Conservation (phyloP, 2,797 vertebrate genomes). For the Labeo calbasu region DNA sequence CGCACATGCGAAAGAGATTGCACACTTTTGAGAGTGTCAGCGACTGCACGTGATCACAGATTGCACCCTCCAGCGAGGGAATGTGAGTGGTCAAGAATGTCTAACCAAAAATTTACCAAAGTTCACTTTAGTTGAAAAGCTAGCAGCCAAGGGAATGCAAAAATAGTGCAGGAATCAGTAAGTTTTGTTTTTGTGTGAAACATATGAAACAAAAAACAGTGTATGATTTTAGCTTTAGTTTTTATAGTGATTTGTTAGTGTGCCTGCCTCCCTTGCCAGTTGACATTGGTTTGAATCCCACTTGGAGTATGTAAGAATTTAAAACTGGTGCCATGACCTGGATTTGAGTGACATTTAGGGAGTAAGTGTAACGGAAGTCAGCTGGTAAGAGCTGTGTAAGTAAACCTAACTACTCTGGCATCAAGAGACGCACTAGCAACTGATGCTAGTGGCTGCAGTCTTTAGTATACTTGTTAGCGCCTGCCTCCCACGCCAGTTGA, state of each 20-base stretch:
- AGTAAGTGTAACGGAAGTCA: neutral
- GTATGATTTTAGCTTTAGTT: neutral
- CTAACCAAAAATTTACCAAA: neutral
- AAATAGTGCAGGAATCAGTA: slow-evolving; percentile 26
- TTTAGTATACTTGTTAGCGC: neutral
- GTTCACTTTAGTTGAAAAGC: slow-evolving; percentile 33
- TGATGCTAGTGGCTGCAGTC: neutral
- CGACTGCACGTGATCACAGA: no score
- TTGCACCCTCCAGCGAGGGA: neutral
- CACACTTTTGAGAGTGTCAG: no score
- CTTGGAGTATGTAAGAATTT: neutral
- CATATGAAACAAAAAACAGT: slow-evolving; percentile 10
- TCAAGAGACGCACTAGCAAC: neutral
- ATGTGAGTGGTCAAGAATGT: neutral
- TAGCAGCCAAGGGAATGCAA: slow-evolving; percentile 21
- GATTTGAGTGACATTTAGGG: neutral
- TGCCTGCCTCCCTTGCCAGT: neutral
- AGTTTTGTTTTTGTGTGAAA: slow-evolving; percentile 28
- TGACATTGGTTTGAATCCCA: neutral
- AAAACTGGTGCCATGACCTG: neutral
- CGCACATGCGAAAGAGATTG: no score
- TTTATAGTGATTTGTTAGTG: neutral
- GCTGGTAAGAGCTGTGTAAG: neutral
- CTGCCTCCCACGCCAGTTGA: no score
- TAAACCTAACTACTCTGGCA: neutral